Base-by-base conservation (phyloP, 2,888 invertebrate genomes). In the Macroteleia sp. region DNA sequence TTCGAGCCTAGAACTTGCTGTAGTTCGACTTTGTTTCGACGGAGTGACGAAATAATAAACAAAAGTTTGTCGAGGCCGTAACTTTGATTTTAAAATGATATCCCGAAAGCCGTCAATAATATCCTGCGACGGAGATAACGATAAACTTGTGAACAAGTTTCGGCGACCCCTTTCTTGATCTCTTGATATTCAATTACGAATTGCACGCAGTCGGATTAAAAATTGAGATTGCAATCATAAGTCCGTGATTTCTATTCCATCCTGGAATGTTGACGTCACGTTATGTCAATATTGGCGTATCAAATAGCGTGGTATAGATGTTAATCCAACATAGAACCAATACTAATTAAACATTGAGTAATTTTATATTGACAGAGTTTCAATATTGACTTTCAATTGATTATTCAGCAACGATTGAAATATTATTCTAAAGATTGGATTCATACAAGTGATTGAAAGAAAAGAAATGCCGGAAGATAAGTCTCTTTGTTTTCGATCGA, bases 31-130 rank as follows among this genome's bases (percentile, higher is more conserved):
- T 70, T 57, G 61, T 44, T 36, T 34, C 19, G 34, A 46, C 34
- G 20, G 16, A n/a, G 62, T 16, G 17, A 56, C 52, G 20, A 88
- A 87, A 89, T 88, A 86, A 90, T 88, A 89, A 89, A 88, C 84
- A 85, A 87, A 89, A 88, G 87, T 89, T 88, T 81, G 2, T 19
- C 50, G 32, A 8, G 8, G 6, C 70, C 80, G 80, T 85, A 90
- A 90, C 88, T 90, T 90, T 87, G 87, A 85, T 89, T 90, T 88
- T 88, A 89, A 88, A 90, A 90, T 88, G 87, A 88, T 88, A 88
- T 89, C 87, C 87, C 20, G 17, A n/a, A n/a, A n/a, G 39, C n/a
- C 25, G 16, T 56, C 16, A 34, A 10, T 3, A 17, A 30, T 42
- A 42, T 19, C 17, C 5, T 1, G 10, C 30, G 10, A 4, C 30